These are phyloP conservation scores for Vanessa tameamea DNA, from an alignment of 1,140 invertebrate species.

Conservation along the genomic window DNA sequence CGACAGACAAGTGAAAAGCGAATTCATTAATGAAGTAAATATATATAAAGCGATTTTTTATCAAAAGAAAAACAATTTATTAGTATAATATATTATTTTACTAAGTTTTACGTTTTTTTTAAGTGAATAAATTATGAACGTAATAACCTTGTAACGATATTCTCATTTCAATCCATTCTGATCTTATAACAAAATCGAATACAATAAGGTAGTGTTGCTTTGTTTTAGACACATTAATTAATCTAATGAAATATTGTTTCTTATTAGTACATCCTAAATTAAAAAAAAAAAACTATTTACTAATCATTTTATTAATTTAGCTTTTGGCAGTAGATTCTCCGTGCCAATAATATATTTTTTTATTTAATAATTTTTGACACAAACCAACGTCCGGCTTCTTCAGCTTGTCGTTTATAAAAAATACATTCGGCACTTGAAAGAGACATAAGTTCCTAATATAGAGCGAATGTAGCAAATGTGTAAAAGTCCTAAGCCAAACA, in stretches of 20 bases:
- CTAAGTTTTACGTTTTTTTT: background rate
- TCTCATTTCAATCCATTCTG: background rate
- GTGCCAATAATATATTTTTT: no score
- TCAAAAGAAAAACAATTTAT: background rate
- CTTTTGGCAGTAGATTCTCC: no score
- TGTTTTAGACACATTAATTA: background rate
- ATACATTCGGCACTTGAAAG: background rate
- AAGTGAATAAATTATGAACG: background rate
- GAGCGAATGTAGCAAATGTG: background rate
- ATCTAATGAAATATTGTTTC: background rate
- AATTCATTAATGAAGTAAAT: background rate
- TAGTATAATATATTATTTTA: background rate
- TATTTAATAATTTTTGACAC: no score
- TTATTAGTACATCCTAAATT: no score
- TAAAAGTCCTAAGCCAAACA: conserved; percentile 3
- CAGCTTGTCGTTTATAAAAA: no score
- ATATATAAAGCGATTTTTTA: background rate
- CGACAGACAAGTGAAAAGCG: background rate
- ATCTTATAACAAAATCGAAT: background rate
- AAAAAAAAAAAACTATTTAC: no score
- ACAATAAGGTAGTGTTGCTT: background rate
- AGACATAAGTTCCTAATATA: background rate
- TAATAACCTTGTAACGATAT: background rate
- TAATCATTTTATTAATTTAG: no score
- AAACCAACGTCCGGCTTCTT: no score